Evolutionary conservation across 2,888 invertebrate genomes (phyloP), one percentile per base, ranked within the genome.

Genomic region (Apodemia hepburni): DNA sequence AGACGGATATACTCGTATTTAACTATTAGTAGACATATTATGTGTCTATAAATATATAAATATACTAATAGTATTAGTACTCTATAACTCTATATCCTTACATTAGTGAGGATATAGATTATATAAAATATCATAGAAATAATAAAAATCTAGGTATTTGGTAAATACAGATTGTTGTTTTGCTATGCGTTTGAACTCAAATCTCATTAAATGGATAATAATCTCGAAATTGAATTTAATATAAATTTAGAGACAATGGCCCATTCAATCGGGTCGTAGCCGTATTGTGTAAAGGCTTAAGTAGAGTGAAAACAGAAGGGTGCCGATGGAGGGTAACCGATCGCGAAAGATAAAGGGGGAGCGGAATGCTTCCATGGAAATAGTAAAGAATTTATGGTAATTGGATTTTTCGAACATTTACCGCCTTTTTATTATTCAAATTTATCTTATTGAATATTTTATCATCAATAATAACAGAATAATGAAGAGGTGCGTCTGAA

Each of bases 301-400:
- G 62, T 68, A 66, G 67, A 66, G 66, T 68, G 71, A 70, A 72
- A 74, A 73, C 72, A 75, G 68, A 70, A 71, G 71, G 74, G 76
- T 75, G 76, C 73, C 75, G 74, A 78, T 76, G 74, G 66, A 75
- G 64, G 74, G 73, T 70, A 75, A 76, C 73, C 73, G 77, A 78
- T 79, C 75, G 71, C 73, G 65, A 69, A 71, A 77, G 74, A 75
- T 75, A 75, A 75, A 77, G 75, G 72, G 72, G 73, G 66, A 72
- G 63, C 61, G 63, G 70, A 69, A 68, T 49, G 60, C 59, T 58
- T 65, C 71, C 68, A 70, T 70, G 71, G 73, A 75, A 75, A 71
- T 72, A 70, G 72, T 66, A 71, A 69, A 70, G 70, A 73, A 74
- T 74, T 72, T 74, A 73, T 70, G 68, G 72, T 77, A 73, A 76